phyloP scores from a whole-genome alignment of 2,888 invertebrate genomes.

The Conomelus anceps region DNA sequence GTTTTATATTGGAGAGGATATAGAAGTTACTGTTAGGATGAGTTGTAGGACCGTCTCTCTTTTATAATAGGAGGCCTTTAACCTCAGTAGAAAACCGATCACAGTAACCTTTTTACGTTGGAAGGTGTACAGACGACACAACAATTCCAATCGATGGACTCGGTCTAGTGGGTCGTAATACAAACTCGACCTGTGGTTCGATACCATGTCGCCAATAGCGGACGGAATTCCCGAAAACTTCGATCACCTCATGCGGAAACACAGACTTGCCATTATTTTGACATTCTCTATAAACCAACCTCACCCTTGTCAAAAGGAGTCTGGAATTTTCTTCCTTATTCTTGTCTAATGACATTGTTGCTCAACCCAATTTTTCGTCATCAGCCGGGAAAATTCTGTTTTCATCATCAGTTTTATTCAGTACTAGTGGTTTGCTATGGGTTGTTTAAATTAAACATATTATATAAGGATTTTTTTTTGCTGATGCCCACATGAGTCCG shows the following conservation, averaged over 20 bases:
- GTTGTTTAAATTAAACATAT: too few relatives aligned
- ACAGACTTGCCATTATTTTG: not conserved
- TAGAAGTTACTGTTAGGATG: too few relatives aligned
- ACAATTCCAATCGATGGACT: not conserved
- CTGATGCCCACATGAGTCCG: too few relatives aligned
- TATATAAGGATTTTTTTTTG: too few relatives aligned
- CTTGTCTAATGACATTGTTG: not conserved
- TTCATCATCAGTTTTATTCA: not conserved
- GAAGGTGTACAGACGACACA: not conserved
- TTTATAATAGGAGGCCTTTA: not conserved
- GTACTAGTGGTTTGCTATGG: too few relatives aligned
- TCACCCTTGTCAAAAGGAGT: not conserved
- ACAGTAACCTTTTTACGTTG: not conserved
- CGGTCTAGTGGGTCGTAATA: not conserved
- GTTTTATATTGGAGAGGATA: too few relatives aligned
- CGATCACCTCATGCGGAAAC: not conserved
- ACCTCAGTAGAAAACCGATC: not conserved
- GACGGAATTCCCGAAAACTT: not conserved
- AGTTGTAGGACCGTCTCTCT: too few relatives aligned
- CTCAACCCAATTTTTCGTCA: not conserved
- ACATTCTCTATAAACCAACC: not conserved
- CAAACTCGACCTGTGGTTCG: not conserved
- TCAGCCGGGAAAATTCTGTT: not conserved
- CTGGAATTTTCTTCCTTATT: not conserved
- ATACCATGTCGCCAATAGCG: not conserved